Evolutionary conservation across 2,888 invertebrate genomes (phyloP).

Genomic region (Amblyjoppa proteus): DNA sequence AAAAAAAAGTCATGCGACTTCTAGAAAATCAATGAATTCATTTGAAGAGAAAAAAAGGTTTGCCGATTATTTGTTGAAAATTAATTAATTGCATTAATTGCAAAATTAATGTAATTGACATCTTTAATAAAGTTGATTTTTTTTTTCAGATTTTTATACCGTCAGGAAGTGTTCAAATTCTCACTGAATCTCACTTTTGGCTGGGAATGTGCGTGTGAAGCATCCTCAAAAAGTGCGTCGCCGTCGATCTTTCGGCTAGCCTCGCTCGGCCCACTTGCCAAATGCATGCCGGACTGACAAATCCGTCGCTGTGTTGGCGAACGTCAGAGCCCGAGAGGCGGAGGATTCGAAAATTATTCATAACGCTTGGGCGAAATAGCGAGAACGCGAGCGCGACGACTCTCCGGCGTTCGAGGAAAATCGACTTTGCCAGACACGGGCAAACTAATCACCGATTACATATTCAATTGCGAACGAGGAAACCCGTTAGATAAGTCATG

Average conservation of each 20-base stretch:
- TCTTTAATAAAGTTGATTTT: background rate
- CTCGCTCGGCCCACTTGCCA: background rate
- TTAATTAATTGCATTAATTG: too few species aligned
- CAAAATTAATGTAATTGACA: background rate
- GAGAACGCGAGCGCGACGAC: background rate
- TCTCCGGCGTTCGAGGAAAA: conserved; percentile 25
- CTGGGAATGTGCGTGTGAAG: background rate
- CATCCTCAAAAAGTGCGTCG: background rate
- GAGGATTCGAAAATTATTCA: conserved; percentile 17
- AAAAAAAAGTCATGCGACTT: too few species aligned
- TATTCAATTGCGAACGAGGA: background rate
- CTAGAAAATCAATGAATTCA: too few species aligned
- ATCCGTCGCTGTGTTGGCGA: background rate
- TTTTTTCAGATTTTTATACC: too few species aligned
- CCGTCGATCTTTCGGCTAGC: background rate
- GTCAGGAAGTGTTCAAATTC: too few species aligned
- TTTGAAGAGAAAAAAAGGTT: background rate
- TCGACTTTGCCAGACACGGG: conserved; percentile 42
- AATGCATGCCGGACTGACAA: background rate
- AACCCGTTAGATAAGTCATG: background rate
- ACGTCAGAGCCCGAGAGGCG: background rate
- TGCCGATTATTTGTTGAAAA: too few species aligned
- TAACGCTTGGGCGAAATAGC: background rate
- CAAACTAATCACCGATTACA: conserved; percentile 41
- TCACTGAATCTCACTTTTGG: too few species aligned